Base-by-base conservation (phyloP, 2,113 vertebrate species). In the Anarrhichthys ocellatus region DNA sequence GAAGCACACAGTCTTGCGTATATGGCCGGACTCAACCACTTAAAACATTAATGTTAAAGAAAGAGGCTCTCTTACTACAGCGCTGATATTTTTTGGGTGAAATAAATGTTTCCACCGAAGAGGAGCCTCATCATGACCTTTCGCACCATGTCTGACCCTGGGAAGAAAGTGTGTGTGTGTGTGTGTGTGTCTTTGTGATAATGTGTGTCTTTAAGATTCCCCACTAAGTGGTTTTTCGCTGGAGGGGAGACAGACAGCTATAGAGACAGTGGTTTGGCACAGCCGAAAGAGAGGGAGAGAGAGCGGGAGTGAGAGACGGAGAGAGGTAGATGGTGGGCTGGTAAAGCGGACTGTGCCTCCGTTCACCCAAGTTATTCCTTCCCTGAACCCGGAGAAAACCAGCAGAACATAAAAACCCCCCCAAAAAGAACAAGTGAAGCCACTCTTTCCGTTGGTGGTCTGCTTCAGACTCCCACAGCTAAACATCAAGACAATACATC, bases 261-360 rank as follows among this genome's bases (percentile, higher is more conserved):
- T 82, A 95, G 96, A 97, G 96, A 96, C 96, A 96, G 96, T 93
- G 96, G 96, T 95, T 96, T 97, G 96, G 95, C 95, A 92, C 69
- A 42, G 87, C 68, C 46, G 44, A 75, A 64, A 34, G 34, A 78
- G 56, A 86, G 67, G 29, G 73, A 56, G 78, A 75, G 76, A 66
- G 59, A 72, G 24, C 68, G 64, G 24, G 50, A 2, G 80, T 71
- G 81, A 78, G 89, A 81, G 34, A 34, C 5, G 6, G 34, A 34
- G 34, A 34, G 89, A 82, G 89, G 84, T 87, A 87, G 89, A 74
- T 72, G 81, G 67, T 5, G 68, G 90, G 89, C 75, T 81, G 73
- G 85, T 84, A 36, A 76, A 90, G 78, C 78, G 64, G 70, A 93
- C 85, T 82, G 70, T 88, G 89, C 89, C 87, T 92, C 82, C 44